Percentiles rank a stretch among this genome's conserved stretches.
phyloP scores from a whole-genome alignment of 2,113 vertebrate species.

The Poicephalus meyeri region DNA sequence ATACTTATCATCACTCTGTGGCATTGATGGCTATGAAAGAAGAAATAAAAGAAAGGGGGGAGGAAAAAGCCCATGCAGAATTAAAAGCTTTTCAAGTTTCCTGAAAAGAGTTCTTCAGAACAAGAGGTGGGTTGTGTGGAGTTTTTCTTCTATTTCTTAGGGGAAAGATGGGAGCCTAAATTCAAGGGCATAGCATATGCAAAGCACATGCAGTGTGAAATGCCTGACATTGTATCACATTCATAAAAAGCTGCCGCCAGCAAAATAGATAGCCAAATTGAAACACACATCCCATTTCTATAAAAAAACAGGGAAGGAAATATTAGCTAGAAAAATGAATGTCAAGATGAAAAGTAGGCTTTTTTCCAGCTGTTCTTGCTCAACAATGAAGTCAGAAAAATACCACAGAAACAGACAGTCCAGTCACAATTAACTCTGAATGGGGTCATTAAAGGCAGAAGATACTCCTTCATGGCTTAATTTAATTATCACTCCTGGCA shows the following conservation, averaged over 20 bases:
- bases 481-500: constrained; percentile 10
- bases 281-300: neutral
- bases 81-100: constrained; percentile 50
- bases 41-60: constrained; percentile 18
- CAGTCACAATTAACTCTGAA: neutral
- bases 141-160: neutral
- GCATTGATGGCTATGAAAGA: constrained; percentile 17
- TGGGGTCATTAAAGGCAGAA: neutral
- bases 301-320: neutral
- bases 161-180: neutral
- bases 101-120: constrained; percentile 34
- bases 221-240: neutral
- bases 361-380: neutral
- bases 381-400: neutral
- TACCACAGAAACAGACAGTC: neutral
- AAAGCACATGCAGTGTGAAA: constrained; percentile 18
- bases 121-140: neutral
- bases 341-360: neutral
- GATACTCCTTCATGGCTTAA: neutral
- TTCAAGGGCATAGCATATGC: constrained; percentile 1
- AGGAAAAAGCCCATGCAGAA: neutral
- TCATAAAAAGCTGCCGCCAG: constrained; percentile 19
- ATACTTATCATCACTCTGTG: constrained; percentile 20
- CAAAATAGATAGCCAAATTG: constrained; percentile 19
- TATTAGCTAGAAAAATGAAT: neutral